Evolutionary conservation across 2,797 vertebrate species (phyloP).

Genomic region (Enteromius afrohamiltoni): DNA sequence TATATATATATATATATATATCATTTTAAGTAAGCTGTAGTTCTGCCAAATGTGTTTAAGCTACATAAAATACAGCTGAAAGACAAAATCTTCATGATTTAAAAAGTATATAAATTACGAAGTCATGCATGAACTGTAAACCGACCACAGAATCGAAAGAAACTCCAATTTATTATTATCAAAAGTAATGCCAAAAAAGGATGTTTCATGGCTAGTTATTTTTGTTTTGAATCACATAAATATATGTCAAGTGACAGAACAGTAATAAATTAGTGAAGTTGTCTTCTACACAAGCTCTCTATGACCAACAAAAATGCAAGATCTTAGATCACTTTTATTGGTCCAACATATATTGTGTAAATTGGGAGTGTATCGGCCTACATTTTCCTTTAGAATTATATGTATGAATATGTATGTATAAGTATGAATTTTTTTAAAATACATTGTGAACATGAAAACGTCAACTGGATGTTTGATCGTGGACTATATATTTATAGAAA

Average conservation of each 20-base stretch:
- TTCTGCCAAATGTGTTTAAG: neutral
- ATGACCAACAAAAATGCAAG: neutral
- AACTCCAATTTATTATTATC: neutral
- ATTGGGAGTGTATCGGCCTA: neutral
- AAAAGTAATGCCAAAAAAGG: neutral
- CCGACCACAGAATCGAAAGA: neutral
- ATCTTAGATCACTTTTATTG: neutral
- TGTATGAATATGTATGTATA: too few relatives aligned
- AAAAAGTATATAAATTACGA: neutral
- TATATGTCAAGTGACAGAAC: neutral
- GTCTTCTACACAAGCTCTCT: neutral
- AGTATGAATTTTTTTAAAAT: too few relatives aligned
- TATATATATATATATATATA: too few relatives aligned
- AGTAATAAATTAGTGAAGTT: neutral
- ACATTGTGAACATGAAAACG: neutral
- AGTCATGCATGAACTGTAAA: neutral
- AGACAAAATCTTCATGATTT: neutral
- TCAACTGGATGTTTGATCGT: neutral
- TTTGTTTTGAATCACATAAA: neutral
- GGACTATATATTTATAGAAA: neutral
- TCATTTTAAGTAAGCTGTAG: neutral
- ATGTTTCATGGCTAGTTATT: neutral
- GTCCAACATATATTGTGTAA: neutral
- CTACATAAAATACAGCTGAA: neutral
- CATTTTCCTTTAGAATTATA: neutral